Evolutionary conservation across 2,888 invertebrate species (phyloP).

Genomic region (Philonicus albiceps): DNA sequence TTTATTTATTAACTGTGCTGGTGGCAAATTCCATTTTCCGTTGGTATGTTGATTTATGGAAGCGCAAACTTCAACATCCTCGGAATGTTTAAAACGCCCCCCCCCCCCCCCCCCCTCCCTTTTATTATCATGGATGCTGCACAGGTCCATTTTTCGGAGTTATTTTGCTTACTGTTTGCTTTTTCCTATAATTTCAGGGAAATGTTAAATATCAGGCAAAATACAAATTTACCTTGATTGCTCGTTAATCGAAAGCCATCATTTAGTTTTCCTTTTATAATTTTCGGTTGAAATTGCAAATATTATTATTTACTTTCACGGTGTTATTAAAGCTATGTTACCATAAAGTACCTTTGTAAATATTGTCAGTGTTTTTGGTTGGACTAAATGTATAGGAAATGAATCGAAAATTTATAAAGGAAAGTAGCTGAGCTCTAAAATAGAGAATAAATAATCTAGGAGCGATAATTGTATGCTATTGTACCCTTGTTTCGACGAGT

Average conservation of each 20-base stretch:
- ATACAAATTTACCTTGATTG: background rate
- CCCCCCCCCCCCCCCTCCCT: too few species aligned
- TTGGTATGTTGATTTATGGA: background rate
- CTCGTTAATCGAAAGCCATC: background rate
- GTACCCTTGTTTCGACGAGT: background rate
- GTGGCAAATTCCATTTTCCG: background rate
- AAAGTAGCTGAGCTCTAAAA: background rate
- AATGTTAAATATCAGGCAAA: background rate
- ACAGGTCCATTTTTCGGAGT: background rate
- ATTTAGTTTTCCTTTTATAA: background rate
- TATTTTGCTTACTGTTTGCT: background rate
- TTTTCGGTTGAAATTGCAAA: background rate
- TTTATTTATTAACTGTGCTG: background rate
- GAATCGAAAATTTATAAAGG: background rate
- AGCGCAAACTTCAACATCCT: background rate
- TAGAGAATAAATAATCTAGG: background rate
- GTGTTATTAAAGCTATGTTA: background rate
- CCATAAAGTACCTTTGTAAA: background rate
- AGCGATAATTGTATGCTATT: background rate
- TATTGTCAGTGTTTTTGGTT: background rate
- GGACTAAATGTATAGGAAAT: background rate
- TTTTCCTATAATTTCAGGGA: background rate
- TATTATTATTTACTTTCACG: background rate
- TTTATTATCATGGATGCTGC: background rate
- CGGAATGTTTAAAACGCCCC: background rate